Conservation (phyloP, 2,797 vertebrate genomes). For the Poecilia wingei region DNA sequence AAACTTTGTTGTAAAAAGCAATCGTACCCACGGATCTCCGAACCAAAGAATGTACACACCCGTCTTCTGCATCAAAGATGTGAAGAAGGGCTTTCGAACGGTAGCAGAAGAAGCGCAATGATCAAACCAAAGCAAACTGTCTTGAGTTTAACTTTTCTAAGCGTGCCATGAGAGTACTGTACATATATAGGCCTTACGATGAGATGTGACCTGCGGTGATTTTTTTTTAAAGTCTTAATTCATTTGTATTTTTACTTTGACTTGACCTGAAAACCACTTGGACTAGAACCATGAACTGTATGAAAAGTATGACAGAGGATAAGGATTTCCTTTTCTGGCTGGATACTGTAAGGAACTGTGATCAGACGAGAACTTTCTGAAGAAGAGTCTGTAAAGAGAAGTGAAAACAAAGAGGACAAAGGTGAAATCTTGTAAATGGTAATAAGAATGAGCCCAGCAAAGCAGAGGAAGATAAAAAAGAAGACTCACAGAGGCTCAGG, state of each 20-base stretch:
- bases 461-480: constrained; percentile 19
- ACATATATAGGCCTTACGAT: constrained; percentile 48
- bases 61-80: constrained; percentile 58
- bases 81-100: constrained; percentile 40
- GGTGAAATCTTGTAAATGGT: constrained; percentile 34
- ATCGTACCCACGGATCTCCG: constrained; percentile 35
- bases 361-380: constrained; percentile 7
- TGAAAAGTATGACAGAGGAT: constrained; percentile 18
- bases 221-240: constrained; percentile 25
- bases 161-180: constrained; percentile 56
- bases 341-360: constrained; percentile 14
- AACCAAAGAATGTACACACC: constrained; percentile 76
- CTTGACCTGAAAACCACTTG: constrained; percentile 63
- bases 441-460: constrained; percentile 20
- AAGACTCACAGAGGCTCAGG: constrained; percentile 15
- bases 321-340: constrained; percentile 19
- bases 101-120: constrained; percentile 39
- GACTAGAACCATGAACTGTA: constrained; percentile 53
- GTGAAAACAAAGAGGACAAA: constrained; percentile 28
- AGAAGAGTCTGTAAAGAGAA: constrained; percentile 24
- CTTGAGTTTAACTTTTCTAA: constrained; percentile 36
- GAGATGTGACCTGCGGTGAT: constrained; percentile 55
- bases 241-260: constrained; percentile 33
- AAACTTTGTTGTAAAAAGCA: constrained; percentile 23
- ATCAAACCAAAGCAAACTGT: constrained; percentile 64